Evolutionary conservation across 2,113 vertebrate species (phyloP).

Genomic region (Osmerus eperlanus): DNA sequence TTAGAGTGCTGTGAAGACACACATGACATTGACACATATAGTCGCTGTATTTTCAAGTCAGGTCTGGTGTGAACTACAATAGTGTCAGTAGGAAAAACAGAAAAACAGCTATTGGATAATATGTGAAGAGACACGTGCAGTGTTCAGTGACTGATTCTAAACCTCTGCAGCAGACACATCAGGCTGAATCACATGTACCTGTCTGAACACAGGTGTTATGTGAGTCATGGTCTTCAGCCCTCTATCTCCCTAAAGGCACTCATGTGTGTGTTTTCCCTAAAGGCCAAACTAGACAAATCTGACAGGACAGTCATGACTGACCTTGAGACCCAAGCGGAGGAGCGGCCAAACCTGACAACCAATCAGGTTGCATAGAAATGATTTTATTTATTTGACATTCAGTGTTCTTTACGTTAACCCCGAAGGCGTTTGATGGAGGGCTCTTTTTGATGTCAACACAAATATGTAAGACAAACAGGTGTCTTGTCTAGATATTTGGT

Average conservation of each 20-base stretch:
- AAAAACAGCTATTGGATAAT: too few relatives aligned
- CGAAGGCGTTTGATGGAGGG: conserved; percentile 28
- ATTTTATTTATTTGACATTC: conserved; percentile 29
- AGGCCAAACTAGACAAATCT: conserved; percentile 56
- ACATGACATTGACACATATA: too few relatives aligned
- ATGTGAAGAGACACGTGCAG: too few relatives aligned
- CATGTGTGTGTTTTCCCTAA: conserved; percentile 22
- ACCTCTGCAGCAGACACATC: conserved; percentile 37
- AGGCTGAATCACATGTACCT: conserved; percentile 48
- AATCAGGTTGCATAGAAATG: conserved; percentile 5
- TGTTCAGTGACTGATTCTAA: too few relatives aligned
- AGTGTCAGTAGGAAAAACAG: too few relatives aligned
- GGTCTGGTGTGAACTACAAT: too few relatives aligned
- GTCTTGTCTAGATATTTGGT: too few relatives aligned
- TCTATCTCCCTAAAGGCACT: conserved; percentile 31
- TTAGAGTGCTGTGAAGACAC: too few relatives aligned
- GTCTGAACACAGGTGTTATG: conserved; percentile 55
- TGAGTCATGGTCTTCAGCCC: conserved; percentile 35
- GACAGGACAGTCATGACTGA: conserved; percentile 44
- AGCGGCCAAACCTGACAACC: conserved; percentile 20
- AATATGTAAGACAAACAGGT: too few relatives aligned
- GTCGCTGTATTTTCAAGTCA: too few relatives aligned
- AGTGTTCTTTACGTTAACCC: neutral
- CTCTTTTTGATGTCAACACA: conserved; percentile 17
- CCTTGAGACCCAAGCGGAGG: conserved; percentile 28